These are phyloP conservation scores for Apolygus lucorum DNA, from an alignment of 1,140 invertebrate species.

Conservation along the genomic window DNA sequence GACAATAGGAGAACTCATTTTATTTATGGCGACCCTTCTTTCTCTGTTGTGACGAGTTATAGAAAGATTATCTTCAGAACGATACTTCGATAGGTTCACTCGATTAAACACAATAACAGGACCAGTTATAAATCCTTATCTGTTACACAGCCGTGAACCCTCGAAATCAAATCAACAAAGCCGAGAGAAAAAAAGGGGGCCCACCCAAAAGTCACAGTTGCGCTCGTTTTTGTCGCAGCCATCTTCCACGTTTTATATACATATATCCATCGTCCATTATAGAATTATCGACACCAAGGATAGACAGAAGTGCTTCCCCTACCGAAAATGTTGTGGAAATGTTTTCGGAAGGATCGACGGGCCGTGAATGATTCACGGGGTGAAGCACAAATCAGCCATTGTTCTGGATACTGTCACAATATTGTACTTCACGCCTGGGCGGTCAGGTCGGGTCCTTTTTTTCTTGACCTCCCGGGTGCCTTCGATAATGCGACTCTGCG, in stretches of 20 bases:
- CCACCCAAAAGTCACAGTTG: conserved; percentile 1
- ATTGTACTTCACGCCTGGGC: conserved; percentile 13
- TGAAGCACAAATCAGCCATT: conserved; percentile 13
- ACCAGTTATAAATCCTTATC: conserved; percentile 7
- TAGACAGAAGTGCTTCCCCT: not conserved
- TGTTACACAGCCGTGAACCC: not conserved
- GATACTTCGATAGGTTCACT: conserved; percentile 3
- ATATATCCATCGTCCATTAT: not conserved
- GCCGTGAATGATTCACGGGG: conserved; percentile 14
- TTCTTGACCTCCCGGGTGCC: not conserved
- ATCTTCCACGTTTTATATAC: conserved; percentile 7
- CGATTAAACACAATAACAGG: conserved; percentile 15
- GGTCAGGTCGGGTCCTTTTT: not conserved
- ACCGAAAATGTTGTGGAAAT: conserved; percentile 8
- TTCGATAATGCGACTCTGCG: not conserved
- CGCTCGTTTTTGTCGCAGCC: not conserved
- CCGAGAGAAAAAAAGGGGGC: not conserved
- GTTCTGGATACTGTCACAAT: conserved; percentile 15
- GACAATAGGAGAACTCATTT: no score
- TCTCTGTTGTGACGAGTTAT: not conserved
- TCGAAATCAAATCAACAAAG: not conserved
- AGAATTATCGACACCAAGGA: conserved; percentile 2
- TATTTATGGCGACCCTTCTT: not conserved
- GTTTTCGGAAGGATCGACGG: not conserved
- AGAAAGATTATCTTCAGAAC: conserved; percentile 10